Conservation (phyloP, 1,140 invertebrate genomes). For the Neodiprion lecontei region DNA sequence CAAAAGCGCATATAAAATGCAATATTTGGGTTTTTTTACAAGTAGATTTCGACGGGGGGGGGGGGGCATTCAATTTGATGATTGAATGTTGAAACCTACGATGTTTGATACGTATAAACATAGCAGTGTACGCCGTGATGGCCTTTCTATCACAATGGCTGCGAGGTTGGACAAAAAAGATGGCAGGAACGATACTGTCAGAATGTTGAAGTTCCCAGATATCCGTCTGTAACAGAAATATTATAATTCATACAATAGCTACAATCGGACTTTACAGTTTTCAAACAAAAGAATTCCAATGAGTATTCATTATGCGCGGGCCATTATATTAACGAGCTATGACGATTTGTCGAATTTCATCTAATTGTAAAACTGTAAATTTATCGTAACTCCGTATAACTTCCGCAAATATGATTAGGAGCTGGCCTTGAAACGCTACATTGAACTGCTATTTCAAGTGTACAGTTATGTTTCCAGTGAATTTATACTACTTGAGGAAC, state of each 20-base stretch:
- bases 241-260: constrained; percentile 6
- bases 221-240: constrained; percentile 64
- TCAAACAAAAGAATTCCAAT: not conserved
- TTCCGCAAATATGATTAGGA: too few species aligned
- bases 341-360: too few species aligned
- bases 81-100: constrained; percentile 58
- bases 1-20: too few species aligned
- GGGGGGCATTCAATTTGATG: not conserved
- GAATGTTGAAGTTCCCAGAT: constrained; percentile 73
- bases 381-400: too few species aligned
- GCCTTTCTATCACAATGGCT: constrained; percentile 79
- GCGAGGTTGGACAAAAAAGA: constrained; percentile 73
- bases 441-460: too few species aligned
- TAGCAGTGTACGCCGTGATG: constrained; percentile 72
- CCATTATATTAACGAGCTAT: too few species aligned
- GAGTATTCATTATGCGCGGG: not conserved
- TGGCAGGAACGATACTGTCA: constrained; percentile 75
- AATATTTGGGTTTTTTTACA: too few species aligned
- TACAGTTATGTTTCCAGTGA: too few species aligned
- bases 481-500: too few species aligned
- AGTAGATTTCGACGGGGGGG: too few species aligned
- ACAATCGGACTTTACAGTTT: not conserved
- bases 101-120: constrained; percentile 84
- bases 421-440: too few species aligned
- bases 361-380: too few species aligned